Conservation (phyloP, 1,140 invertebrate species). For the Gonatopus flavifemur region DNA sequence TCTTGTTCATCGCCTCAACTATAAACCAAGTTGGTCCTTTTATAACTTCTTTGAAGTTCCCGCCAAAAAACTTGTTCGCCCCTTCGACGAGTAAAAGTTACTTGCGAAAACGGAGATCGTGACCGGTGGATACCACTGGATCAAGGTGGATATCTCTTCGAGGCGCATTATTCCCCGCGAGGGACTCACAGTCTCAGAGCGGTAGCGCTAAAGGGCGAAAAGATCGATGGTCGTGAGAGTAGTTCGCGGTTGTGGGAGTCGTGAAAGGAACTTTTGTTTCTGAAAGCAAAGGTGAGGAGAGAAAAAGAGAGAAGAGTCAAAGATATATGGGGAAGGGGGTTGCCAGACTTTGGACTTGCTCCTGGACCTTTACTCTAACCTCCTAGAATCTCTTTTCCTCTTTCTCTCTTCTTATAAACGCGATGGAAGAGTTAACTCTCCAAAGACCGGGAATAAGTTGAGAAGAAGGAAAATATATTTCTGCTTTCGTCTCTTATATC, state of each 20-base stretch:
- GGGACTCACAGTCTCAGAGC: too few species aligned
- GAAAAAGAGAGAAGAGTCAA: conserved; percentile 19
- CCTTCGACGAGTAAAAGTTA: conserved; percentile 45
- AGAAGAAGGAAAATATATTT: too few species aligned
- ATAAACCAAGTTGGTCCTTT: too few species aligned
- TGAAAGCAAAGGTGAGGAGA: conserved; percentile 11
- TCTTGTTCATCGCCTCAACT: too few species aligned
- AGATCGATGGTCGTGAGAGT: conserved; percentile 42
- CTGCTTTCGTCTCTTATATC: too few species aligned
- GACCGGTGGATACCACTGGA: conserved; percentile 38
- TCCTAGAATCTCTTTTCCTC: conserved; percentile 1
- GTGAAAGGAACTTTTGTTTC: conserved; percentile 34
- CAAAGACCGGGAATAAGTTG: too few species aligned
- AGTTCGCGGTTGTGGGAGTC: neutral
- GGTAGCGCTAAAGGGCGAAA: conserved; percentile 34
- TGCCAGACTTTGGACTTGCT: too few species aligned
- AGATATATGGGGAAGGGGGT: neutral
- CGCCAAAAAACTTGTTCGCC: conserved; percentile 31
- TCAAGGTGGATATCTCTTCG: conserved; percentile 37
- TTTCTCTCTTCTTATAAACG: neutral
- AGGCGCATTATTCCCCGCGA: conserved; percentile 49
- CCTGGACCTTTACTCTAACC: too few species aligned
- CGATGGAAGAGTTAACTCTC: conserved; percentile 24
- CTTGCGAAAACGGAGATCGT: conserved; percentile 26
- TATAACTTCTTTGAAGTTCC: conserved; percentile 33